Evolutionary conservation across 2,888 invertebrate species (phyloP).

Genomic region (Strigamia transsilvanica): DNA sequence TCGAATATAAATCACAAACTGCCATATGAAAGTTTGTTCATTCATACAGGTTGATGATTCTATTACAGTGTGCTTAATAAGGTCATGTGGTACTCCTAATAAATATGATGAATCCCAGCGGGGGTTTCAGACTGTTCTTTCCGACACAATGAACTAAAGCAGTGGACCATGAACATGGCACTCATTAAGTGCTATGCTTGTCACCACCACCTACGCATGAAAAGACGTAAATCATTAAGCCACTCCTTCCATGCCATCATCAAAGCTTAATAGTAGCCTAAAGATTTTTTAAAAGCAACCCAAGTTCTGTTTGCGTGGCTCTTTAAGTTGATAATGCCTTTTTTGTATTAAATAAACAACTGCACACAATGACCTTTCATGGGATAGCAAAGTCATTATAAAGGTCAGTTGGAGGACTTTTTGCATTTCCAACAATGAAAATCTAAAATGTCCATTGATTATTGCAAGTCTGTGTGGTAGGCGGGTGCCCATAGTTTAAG

Average conservation of each 20-base stretch:
- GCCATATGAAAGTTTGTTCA: not conserved
- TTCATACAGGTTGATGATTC: slow-evolving; percentile 10
- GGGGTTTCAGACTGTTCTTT: not conserved
- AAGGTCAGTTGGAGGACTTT: too few relatives aligned
- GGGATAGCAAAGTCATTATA: too few relatives aligned
- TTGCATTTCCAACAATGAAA: too few relatives aligned
- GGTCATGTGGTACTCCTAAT: not conserved
- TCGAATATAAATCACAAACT: not conserved
- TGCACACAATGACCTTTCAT: too few relatives aligned
- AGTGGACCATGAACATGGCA: slow-evolving; percentile 9
- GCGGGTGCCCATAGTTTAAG: too few relatives aligned
- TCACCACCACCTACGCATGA: not conserved
- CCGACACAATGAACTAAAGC: slow-evolving; percentile 14
- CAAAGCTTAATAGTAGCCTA: not conserved
- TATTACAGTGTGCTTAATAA: not conserved
- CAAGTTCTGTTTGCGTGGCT: not conserved
- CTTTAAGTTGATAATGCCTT: not conserved
- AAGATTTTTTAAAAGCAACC: not conserved
- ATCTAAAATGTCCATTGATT: too few relatives aligned
- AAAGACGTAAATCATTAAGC: not conserved
- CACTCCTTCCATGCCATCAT: not conserved
- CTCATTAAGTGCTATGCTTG: not conserved
- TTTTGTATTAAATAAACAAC: too few relatives aligned
- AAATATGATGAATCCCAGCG: slow-evolving; percentile 1
- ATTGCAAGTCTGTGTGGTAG: too few relatives aligned